Conservation (phyloP, 2,888 invertebrate genomes). For the Trichogramma dendrolimi region DNA sequence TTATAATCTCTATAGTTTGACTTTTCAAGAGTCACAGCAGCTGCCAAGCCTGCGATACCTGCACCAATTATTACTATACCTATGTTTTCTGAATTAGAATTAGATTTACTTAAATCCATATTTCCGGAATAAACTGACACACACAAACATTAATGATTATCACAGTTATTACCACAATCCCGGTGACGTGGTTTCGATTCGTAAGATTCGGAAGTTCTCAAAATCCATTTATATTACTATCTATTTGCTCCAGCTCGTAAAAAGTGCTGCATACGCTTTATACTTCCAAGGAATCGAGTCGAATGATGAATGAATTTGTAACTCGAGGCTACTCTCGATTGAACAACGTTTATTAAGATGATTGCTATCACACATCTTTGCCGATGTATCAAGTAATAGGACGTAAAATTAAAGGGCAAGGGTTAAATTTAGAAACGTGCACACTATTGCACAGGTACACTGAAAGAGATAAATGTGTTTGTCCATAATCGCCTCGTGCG, state of each 20-base stretch:
- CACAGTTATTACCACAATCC: no score
- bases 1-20: slow-evolving; percentile 54
- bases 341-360: no score
- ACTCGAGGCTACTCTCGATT: neutral
- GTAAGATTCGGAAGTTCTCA: no score
- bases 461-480: no score
- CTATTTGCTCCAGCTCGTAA: neutral
- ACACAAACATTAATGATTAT: no score
- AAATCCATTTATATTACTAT: neutral
- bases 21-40: slow-evolving; percentile 54
- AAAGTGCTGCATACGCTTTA: neutral
- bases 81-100: slow-evolving; percentile 6
- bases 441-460: no score
- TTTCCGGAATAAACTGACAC: neutral
- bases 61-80: slow-evolving; percentile 56
- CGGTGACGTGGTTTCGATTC: no score
- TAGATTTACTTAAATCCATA: slow-evolving; percentile 2
- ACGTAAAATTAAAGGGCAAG: no score
- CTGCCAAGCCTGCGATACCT: slow-evolving; percentile 61
- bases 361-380: no score
- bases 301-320: neutral
- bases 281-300: slow-evolving; percentile 7
- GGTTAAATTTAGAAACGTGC: no score
- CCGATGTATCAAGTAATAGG: no score
- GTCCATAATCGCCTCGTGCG: no score